Base-by-base conservation (phyloP, 2,797 vertebrate genomes). In the Remorina albescens region DNA sequence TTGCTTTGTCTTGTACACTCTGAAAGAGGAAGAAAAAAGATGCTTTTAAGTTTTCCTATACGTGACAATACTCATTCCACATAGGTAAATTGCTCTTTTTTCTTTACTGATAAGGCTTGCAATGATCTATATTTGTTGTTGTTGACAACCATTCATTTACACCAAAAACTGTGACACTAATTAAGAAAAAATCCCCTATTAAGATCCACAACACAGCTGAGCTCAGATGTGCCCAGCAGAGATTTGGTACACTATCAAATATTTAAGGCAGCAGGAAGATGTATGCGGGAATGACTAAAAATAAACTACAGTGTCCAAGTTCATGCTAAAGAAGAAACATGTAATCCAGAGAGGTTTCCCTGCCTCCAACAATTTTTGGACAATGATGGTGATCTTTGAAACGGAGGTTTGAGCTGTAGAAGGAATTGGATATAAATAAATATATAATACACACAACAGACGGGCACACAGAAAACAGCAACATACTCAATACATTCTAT, bases 1-100 rank as follows among this genome's bases (percentile, higher is more conserved):
- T 67, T 78, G n/a, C 21, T 85, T 16, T 69, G 82, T 74, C 63
- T 84, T 81, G 68, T 84, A 44, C 37, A 67, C 25, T 91, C 94
- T 94, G 80, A 67, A 82, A 61, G 8, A 60, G 12, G 2, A 72
- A 51, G 36, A 61, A 63, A 0, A 76, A 47, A 65, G 9, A 59
- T 13, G 5, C 25, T 49, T 7, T 50, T 4, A 61, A 11, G 18
- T 9, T 57, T 18, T 50, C 8, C 6, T 1, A 21, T 11, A 6
- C 32, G 18, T 41, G n/a, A 53, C 8, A 34, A 2, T 2, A 36
- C 13, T 16, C 23, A 50, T 15, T 6, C 10, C 9, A 55, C 21
- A 34, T 50, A 19, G 18, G 19, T 6, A 30, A 13, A 49, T n/a
- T 25, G 11, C 1, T 70, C 8, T 57, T 11, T 8, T n/a, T 54